Evolutionary conservation across 2,888 invertebrate species (phyloP).

Genomic region (Drosophila paucipuncta): DNA sequence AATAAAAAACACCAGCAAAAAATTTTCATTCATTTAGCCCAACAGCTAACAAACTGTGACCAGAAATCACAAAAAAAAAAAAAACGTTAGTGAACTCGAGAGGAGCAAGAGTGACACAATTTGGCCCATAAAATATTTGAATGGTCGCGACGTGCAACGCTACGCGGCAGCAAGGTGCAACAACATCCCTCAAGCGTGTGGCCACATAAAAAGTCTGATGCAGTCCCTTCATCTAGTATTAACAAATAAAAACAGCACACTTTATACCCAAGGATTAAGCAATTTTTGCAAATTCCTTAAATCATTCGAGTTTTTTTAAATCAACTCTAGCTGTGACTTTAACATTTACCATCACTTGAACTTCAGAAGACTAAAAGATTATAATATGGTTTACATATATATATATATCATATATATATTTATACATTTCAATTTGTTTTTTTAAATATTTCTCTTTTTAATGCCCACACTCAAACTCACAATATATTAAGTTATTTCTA

Average conservation of each 20-base stretch:
- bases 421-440: background rate
- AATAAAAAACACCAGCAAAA: constrained; percentile 59
- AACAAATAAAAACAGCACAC: constrained; percentile 9
- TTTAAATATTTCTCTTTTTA: background rate
- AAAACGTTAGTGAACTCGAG: background rate
- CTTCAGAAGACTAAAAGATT: background rate
- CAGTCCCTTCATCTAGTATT: constrained; percentile 11
- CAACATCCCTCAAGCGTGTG: constrained; percentile 17
- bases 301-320: background rate
- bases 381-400: background rate
- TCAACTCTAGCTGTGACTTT: background rate
- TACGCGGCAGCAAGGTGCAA: constrained; percentile 30
- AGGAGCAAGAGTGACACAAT: constrained; percentile 58
- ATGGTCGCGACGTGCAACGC: constrained; percentile 62
- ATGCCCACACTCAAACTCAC: background rate
- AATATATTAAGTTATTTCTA: background rate
- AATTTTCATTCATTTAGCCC: constrained; percentile 38
- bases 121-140: constrained; percentile 71
- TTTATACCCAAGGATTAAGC: constrained; percentile 15
- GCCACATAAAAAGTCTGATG: constrained; percentile 22
- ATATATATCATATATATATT: background rate
- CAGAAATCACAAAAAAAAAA: constrained; percentile 9
- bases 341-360: background rate
- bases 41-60: constrained; percentile 29
- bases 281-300: constrained; percentile 1